These are phyloP conservation scores for Tubulanus polymorphus DNA, from an alignment of 2,888 invertebrate species.

Conservation along the genomic window DNA sequence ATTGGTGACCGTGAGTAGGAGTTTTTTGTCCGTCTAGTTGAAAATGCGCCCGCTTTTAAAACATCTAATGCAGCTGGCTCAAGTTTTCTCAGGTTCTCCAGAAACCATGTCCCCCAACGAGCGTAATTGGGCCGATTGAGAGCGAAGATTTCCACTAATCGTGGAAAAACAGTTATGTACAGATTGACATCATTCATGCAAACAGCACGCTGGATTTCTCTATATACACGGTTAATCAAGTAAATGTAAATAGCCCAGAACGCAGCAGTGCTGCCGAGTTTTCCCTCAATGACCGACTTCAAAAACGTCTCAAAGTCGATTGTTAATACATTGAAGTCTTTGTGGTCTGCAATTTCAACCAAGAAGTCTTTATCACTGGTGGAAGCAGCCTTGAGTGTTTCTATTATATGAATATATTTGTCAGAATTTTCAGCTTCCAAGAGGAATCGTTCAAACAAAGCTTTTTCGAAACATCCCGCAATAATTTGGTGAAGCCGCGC, in stretches of 20 bases:
- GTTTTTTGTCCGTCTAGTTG: conserved; percentile 13
- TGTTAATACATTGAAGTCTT: no score
- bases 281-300: background rate
- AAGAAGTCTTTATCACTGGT: no score
- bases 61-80: conserved; percentile 1
- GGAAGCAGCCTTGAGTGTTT: no score
- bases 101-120: conserved; percentile 16
- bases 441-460: conserved; percentile 4
- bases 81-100: conserved; percentile 7
- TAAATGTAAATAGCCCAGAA: conserved; percentile 8
- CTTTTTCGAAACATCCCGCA: conserved; percentile 5
- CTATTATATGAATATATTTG: no score
- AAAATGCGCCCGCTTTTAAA: conserved; percentile 16
- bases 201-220: conserved; percentile 8
- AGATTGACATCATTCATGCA: conserved; percentile 12
- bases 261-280: conserved; percentile 1
- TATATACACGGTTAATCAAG: conserved; percentile 8
- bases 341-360: no score
- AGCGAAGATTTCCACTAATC: conserved; percentile 6
- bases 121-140: conserved; percentile 18
- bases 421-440: no score
- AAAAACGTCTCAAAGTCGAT: conserved; percentile 6
- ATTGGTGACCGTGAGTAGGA: conserved; percentile 12
- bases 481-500: conserved; percentile 10
- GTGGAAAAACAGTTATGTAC: conserved; percentile 6